phyloP scores from a whole-genome alignment of 2,888 invertebrate genomes.

The Lutraria lutraria region DNA sequence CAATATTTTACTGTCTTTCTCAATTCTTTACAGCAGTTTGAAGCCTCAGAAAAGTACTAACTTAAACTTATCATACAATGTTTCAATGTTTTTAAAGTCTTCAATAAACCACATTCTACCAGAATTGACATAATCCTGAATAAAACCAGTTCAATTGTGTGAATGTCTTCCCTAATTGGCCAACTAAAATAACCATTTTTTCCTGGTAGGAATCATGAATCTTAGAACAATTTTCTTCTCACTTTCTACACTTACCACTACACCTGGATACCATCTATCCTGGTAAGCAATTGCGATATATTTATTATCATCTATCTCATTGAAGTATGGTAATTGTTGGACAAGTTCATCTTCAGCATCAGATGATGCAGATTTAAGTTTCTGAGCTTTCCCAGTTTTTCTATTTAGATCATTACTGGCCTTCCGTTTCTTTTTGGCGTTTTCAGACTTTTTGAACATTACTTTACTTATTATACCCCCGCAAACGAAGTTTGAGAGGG shows the following conservation, averaged over 20 bases:
- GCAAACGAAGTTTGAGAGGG: too few species aligned
- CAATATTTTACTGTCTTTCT: too few species aligned
- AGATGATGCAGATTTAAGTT: too few species aligned
- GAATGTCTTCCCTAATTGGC: conserved; percentile 29
- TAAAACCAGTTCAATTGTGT: conserved; percentile 6
- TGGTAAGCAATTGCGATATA: conserved; percentile 22
- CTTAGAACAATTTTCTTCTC: neutral
- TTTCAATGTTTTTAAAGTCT: neutral
- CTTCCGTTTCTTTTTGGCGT: conserved; percentile 27
- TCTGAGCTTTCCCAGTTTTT: too few species aligned
- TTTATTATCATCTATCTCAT: neutral
- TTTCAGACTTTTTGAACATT: conserved; percentile 34
- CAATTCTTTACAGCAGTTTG: too few species aligned
- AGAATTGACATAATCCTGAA: conserved; percentile 21
- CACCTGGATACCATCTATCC: conserved; percentile 23
- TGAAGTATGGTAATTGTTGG: neutral
- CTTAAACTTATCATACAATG: neutral
- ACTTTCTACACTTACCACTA: neutral
- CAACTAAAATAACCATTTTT: neutral
- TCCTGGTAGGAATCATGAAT: neutral
- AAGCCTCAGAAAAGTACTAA: neutral
- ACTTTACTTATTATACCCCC: conserved; percentile 34
- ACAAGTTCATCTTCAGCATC: neutral
- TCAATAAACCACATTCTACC: neutral
- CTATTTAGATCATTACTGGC: too few species aligned